These are phyloP conservation scores for Nannoperca obscura DNA, from an alignment of 2,797 vertebrate genomes.

Conservation along the genomic window DNA sequence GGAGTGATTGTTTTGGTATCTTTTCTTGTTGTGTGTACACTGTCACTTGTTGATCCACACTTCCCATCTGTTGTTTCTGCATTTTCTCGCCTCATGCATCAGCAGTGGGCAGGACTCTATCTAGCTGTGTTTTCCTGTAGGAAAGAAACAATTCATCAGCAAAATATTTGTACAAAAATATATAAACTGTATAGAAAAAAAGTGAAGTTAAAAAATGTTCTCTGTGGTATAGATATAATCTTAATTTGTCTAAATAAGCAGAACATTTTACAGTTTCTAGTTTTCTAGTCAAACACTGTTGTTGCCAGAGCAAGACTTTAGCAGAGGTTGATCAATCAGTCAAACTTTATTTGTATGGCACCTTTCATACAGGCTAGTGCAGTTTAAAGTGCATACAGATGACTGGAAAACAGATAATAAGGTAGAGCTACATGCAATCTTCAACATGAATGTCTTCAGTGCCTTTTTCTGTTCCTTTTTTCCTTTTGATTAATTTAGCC, in stretches of 20 bases:
- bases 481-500: not conserved
- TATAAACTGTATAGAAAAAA: not conserved
- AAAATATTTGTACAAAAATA: not conserved
- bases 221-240: not conserved
- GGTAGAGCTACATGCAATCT: not conserved
- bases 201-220: not conserved
- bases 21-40: constrained; percentile 7
- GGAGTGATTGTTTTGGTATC: constrained; percentile 8
- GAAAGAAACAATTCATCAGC: constrained; percentile 1
- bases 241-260: no score
- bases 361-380: no score
- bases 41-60: not conserved
- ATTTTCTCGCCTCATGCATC: constrained; percentile 54
- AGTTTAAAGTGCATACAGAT: no score
- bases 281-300: not conserved
- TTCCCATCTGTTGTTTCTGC: not conserved
- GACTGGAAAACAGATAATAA: no score
- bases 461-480: not conserved
- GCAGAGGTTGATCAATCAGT: not conserved
- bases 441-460: not conserved
- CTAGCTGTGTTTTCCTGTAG: constrained; percentile 68
- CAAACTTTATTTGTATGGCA: no score
- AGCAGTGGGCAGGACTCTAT: constrained; percentile 23
- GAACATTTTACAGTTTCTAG: no score
- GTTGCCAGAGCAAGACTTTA: not conserved